Evolutionary conservation across 2,113 vertebrate species (phyloP), one percentile per base, ranked within the genome.

Genomic region (Tetrax tetrax): DNA sequence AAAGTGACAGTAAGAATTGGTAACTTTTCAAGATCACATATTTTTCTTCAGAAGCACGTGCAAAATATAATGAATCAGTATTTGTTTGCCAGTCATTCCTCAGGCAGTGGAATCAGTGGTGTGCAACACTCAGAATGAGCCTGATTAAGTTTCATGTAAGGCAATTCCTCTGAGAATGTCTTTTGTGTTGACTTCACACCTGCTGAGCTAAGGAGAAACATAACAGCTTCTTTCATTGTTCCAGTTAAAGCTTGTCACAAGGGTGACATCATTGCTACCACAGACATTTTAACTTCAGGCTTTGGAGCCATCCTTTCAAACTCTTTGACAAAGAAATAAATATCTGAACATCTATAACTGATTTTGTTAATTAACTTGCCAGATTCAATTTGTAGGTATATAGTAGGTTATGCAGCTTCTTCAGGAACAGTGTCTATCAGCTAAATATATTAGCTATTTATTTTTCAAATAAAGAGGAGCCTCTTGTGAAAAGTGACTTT

Each of bases 211-310:
- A 83, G 64, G 80, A 86, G 75, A 92, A 94, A 85, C 38, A 87
- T 81, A 97, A 96, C 74, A 86, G 81, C 69, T 64, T 61, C 89
- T 96, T 96, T 96, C 94, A 96, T 90, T 94, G 93, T 86, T 81
- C 63, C 75, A 84, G 74, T 93, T 89, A 85, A 94, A 96, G 51
- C 84, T 53, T 93, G 68, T 86, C 86, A 80, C 71, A 51, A 65
- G 80, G 61, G 64, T 94, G 89, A 95, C 71, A 76, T 94, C 96
- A 93, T 72, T 76, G 59, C 75, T 87, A 60, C 21, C 43, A 57
- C 43, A 87, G 83, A 64, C 76, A 75, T 88, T 95, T 94, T 80
- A 74, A 69, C 65, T 68, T 74, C 29, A 63, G 83, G 56, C 61
- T 72, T 48, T 38, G 38, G 75, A 89, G 78, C 65, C 74, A 81